Conservation (phyloP, 2,888 invertebrate species). For the Coleophora deauratella region DNA sequence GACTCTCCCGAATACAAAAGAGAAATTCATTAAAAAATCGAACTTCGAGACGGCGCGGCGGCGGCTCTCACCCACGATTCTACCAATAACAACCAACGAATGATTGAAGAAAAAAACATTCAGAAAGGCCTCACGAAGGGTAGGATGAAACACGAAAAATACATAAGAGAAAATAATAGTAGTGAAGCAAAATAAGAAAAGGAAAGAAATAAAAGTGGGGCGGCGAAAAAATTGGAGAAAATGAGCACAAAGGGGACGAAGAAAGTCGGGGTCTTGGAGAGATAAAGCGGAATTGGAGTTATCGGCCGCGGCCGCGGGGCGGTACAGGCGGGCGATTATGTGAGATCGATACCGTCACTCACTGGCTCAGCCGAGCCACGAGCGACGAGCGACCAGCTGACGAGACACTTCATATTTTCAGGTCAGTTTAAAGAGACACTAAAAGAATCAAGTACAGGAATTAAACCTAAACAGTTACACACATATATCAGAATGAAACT, state of each 20-base stretch:
- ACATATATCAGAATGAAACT: too few relatives aligned
- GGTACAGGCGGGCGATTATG: slow-evolving; percentile 60
- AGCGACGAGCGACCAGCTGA: slow-evolving; percentile 14
- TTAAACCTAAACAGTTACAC: too few relatives aligned
- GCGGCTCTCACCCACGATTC: slow-evolving; percentile 59
- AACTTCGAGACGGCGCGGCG: slow-evolving; percentile 40
- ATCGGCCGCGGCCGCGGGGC: slow-evolving; percentile 59
- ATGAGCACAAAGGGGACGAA: slow-evolving; percentile 70
- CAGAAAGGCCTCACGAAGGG: slow-evolving; percentile 28
- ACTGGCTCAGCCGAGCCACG: slow-evolving; percentile 22
- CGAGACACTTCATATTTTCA: too few relatives aligned
- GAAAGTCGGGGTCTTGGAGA: slow-evolving; percentile 57
- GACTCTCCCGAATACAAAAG: slow-evolving; percentile 41
- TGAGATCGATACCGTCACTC: slow-evolving; percentile 71
- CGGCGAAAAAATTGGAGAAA: slow-evolving; percentile 64
- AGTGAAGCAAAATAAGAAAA: slow-evolving; percentile 59
- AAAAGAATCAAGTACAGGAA: too few relatives aligned
- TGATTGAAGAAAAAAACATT: slow-evolving; percentile 60
- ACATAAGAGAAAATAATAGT: slow-evolving; percentile 70
- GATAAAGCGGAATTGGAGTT: slow-evolving; percentile 73
- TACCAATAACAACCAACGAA: slow-evolving; percentile 64
- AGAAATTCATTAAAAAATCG: slow-evolving; percentile 65
- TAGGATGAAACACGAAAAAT: slow-evolving; percentile 65
- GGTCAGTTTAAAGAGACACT: too few relatives aligned
- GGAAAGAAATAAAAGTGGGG: slow-evolving; percentile 64